phyloP scores from a whole-genome alignment of 2,113 vertebrate genomes.

The Dasypus novemcinctus region DNA sequence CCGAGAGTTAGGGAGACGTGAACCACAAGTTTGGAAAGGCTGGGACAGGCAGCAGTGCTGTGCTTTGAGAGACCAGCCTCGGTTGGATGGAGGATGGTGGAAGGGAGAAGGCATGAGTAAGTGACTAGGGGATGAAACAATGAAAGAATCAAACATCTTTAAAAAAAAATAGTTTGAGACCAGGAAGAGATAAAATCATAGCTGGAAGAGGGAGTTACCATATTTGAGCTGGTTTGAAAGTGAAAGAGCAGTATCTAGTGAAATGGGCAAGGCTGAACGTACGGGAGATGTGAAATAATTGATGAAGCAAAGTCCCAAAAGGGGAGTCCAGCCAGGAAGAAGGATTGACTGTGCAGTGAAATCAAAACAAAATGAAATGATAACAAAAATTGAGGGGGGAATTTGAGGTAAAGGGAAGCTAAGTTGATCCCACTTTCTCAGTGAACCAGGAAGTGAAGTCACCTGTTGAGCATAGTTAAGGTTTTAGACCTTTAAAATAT shows the following conservation, averaged over 20 bases:
- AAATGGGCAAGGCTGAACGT: neutral
- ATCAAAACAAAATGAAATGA: too few relatives aligned
- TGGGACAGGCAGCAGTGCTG: neutral
- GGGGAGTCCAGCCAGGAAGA: neutral
- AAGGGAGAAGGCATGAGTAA: neutral
- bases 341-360: neutral
- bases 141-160: neutral
- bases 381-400: rapidly evolving
- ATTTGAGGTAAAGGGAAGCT: neutral
- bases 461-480: neutral
- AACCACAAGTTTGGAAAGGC: rapidly evolving
- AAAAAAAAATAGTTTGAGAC: neutral
- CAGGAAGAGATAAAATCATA: neutral
- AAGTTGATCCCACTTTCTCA: neutral
- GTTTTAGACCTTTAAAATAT: neutral
- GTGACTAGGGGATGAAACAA: too few relatives aligned
- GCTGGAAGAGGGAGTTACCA: neutral
- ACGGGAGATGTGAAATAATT: neutral
- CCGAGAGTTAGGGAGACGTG: neutral
- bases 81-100: neutral
- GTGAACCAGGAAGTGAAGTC: neutral
- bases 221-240: neutral
- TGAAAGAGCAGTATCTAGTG: neutral
- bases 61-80: neutral
- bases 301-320: neutral